Percentiles rank a stretch among this genome's conserved stretches.
These are phyloP conservation scores for Littorina saxatilis DNA, from an alignment of 1,140 invertebrate species.

Conservation along the genomic window DNA sequence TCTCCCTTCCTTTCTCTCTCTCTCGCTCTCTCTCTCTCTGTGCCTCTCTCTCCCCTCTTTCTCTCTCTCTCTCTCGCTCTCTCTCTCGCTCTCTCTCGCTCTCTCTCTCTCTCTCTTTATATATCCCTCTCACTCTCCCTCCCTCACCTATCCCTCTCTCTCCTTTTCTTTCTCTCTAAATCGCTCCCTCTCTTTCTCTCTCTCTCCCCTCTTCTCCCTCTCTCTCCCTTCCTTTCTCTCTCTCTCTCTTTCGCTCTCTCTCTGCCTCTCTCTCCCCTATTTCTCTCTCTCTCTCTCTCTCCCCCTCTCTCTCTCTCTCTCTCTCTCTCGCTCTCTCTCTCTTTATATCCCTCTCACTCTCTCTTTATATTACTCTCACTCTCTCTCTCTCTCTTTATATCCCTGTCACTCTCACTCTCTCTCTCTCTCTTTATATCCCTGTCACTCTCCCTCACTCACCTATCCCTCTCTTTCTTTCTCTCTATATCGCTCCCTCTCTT, in stretches of 20 bases:
- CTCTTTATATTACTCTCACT: not conserved
- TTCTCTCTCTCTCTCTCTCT: not conserved
- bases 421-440: not conserved
- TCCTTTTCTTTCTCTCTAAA: not conserved
- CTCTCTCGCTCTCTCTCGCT: too few species aligned
- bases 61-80: too few species aligned
- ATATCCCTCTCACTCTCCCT: too few species aligned
- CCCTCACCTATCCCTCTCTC: too few species aligned
- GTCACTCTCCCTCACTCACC: not conserved
- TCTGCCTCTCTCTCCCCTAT: not conserved
- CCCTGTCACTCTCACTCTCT: not conserved
- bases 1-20: too few species aligned
- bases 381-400: not conserved
- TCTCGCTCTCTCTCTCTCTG: too few species aligned
- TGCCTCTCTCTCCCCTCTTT: too few species aligned
- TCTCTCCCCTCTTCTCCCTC: not conserved
- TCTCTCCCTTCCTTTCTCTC: too few species aligned
- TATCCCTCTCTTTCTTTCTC: not conserved
- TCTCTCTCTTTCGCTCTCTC: too few species aligned
- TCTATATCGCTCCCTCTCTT: not conserved
- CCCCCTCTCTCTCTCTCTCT: not conserved
- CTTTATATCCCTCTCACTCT: conserved; percentile 7
- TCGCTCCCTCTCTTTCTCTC: not conserved
- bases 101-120: too few species aligned
- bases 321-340: conserved; percentile 3